phyloP scores from a whole-genome alignment of 2,113 vertebrate species.

The Philantomba maxwellii region DNA sequence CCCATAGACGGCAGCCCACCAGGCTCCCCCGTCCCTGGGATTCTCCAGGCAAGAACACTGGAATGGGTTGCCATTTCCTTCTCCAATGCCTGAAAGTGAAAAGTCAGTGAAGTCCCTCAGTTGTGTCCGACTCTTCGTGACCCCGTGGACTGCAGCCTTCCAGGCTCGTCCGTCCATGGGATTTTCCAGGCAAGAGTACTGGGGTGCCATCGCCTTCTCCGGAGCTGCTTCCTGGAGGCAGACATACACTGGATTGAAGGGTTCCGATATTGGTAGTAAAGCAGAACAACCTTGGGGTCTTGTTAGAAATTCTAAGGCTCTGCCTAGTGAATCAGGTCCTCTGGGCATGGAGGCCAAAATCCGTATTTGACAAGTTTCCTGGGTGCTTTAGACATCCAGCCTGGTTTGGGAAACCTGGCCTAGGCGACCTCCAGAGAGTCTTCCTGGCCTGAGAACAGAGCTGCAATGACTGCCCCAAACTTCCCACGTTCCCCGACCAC shows the following conservation, averaged over 20 bases:
- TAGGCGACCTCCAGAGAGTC: background rate
- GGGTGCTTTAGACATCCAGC: accelerated
- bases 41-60: too few relatives aligned
- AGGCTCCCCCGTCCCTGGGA: too few relatives aligned
- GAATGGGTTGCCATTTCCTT: too few relatives aligned
- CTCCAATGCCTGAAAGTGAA: too few relatives aligned
- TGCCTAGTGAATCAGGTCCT: background rate
- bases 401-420: background rate
- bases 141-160: too few relatives aligned
- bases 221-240: background rate
- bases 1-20: too few relatives aligned
- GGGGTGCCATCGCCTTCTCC: too few relatives aligned
- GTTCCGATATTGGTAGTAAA: background rate
- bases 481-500: background rate
- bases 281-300: background rate
- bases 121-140: too few relatives aligned
- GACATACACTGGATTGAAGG: background rate
- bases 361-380: background rate
- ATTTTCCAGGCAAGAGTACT: too few relatives aligned
- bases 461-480: background rate
- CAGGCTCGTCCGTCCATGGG: too few relatives aligned
- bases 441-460: background rate
- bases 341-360: background rate
- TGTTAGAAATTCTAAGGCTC: background rate
- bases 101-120: too few relatives aligned